phyloP scores from a whole-genome alignment of 2,888 invertebrate genomes.

The Stegana nigrithorax region DNA sequence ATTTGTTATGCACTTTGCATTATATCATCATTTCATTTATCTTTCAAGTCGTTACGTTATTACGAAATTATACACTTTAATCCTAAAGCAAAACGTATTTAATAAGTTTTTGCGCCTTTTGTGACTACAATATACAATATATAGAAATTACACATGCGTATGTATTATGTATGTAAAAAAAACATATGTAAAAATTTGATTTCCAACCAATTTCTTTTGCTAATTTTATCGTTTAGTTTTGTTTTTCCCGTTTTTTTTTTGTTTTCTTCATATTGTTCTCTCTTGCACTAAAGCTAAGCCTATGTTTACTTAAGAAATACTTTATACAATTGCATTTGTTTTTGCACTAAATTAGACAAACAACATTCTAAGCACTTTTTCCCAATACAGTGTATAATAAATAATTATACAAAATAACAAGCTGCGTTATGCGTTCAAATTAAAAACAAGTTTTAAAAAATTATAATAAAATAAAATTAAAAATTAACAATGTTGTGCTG shows the following conservation, averaged over 20 bases:
- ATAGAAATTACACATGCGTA: not conserved
- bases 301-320: slow-evolving; percentile 45
- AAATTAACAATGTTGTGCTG: too few species aligned
- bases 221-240: not conserved
- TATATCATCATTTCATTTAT: too few species aligned
- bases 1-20: too few species aligned
- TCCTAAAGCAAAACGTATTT: not conserved
- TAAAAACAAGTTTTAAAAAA: too few species aligned
- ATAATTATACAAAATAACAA: too few species aligned
- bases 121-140: too few species aligned
- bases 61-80: not conserved
- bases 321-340: slow-evolving; percentile 45
- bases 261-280: too few species aligned
- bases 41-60: not conserved
- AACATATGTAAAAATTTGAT: not conserved
- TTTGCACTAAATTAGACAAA: slow-evolving; percentile 37
- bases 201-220: not conserved
- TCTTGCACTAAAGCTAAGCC: slow-evolving; percentile 40
- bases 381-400: too few species aligned
- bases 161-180: not conserved
- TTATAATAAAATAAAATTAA: not conserved
- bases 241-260: slow-evolving; percentile 9
- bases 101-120: not conserved
- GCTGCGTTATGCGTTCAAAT: too few species aligned
- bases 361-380: not conserved